Conservation (phyloP, 2,797 vertebrate genomes). For the Huso huso region DNA sequence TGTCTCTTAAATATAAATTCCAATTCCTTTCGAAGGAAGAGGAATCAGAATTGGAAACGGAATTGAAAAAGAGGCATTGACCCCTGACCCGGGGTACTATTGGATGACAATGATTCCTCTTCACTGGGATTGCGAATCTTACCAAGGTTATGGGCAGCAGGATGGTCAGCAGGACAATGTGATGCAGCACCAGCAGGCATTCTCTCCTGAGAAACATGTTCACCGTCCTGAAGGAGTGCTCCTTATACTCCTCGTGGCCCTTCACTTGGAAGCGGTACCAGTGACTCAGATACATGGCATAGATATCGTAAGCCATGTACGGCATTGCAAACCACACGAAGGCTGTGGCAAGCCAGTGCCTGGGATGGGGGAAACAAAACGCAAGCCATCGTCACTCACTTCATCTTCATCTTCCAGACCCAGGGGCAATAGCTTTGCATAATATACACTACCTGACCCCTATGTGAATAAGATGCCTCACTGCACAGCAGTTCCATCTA, state of each 20-base stretch:
- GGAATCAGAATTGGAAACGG: too few species aligned
- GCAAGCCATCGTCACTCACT: background rate
- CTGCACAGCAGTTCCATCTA: too few species aligned
- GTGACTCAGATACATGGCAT: slow-evolving; percentile 92
- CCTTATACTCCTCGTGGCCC: slow-evolving; percentile 58
- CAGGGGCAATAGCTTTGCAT: background rate
- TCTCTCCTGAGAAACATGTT: slow-evolving; percentile 76
- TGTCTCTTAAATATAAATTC: too few species aligned
- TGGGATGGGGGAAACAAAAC: slow-evolving; percentile 29
- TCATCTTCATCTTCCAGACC: background rate
- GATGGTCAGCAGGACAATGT: slow-evolving; percentile 78
- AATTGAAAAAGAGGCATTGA: too few species aligned
- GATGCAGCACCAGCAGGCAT: slow-evolving; percentile 86
- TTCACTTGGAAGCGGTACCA: slow-evolving; percentile 76
- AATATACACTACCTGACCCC: slow-evolving; percentile 10
- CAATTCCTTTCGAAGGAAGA: too few species aligned
- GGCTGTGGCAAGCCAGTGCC: slow-evolving; percentile 84
- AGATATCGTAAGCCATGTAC: slow-evolving; percentile 92
- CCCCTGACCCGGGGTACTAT: too few species aligned
- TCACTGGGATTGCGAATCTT: slow-evolving; percentile 28
- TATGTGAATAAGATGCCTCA: slow-evolving; percentile 3
- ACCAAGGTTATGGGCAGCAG: slow-evolving; percentile 87
- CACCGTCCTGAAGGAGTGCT: slow-evolving; percentile 61
- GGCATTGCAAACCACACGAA: slow-evolving; percentile 85
- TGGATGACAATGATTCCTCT: too few species aligned